Evolutionary conservation across 2,888 invertebrate species (phyloP).

Genomic region (Agrochola lota): DNA sequence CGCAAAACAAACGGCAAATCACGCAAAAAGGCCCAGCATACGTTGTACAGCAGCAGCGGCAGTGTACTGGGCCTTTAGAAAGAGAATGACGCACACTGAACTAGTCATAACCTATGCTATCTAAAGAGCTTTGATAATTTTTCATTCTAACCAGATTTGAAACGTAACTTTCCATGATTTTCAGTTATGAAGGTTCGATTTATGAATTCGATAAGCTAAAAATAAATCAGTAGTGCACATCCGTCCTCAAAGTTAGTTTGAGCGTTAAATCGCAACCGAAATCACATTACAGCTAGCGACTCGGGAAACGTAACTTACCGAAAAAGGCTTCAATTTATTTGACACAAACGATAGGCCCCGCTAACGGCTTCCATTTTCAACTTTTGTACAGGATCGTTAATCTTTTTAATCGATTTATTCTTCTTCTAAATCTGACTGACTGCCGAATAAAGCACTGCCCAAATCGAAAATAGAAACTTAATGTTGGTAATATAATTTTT

Average conservation of each 20-base stretch:
- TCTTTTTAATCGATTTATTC: constrained; percentile 51
- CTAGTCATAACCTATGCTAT: background rate
- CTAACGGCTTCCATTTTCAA: constrained; percentile 51
- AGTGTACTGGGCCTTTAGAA: no score
- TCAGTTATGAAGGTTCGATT: no score
- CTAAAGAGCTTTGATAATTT: background rate
- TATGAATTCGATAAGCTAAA: constrained; percentile 11
- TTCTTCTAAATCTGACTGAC: background rate
- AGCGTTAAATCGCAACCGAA: constrained; percentile 72
- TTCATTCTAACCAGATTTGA: background rate
- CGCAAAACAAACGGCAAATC: no score
- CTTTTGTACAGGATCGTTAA: constrained; percentile 45
- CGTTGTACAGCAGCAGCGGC: no score
- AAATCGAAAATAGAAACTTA: background rate
- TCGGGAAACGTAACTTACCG: constrained; percentile 55
- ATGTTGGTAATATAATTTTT: background rate
- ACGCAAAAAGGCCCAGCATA: no score
- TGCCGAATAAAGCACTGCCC: background rate
- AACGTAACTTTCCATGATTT: background rate
- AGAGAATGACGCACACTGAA: background rate
- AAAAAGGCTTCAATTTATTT: constrained; percentile 72
- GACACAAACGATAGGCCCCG: constrained; percentile 64
- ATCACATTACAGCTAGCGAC: constrained; percentile 68
- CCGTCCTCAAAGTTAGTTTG: constrained; percentile 65
- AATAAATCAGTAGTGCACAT: constrained; percentile 34